Base-by-base conservation (phyloP, 2,888 invertebrate species). In the Thalpophila matura region DNA sequence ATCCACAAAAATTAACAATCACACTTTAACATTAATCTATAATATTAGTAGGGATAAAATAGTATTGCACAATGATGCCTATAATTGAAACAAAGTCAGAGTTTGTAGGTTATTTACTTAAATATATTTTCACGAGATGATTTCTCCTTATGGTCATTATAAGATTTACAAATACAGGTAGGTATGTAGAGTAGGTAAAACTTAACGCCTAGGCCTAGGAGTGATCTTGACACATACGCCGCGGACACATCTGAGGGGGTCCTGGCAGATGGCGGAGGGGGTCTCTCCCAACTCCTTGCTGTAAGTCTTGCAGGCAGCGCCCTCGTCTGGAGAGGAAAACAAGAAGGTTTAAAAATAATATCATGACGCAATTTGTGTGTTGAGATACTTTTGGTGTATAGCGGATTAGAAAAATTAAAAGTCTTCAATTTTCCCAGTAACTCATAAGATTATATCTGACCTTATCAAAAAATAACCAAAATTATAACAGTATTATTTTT, bases 211-310 rank as follows among this genome's bases (percentile, higher is more conserved):
- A 31, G 85, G 62, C 60, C 89, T 89, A 31, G 85, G 84, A 0
- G 84, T 33, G 45, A 87, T 80, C 66, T 86, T 89, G 53, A 84
- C 83, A 66, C 95, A 95, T 14, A 88, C 85, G 22, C 92, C 90
- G 4, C 64, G 80, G 14, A 88, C 79, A 50, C 95, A 95, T 47
- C 67, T 79, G 27, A 94, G 85, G 0, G 91, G 90, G 1, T 90
- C 88, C 1, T 83, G 84, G 70, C 94, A 95, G n/a, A 95, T 70
- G 35, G 93, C 90, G 1, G 91, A 88, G 1, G 94, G 94, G 18
- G 94, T 94, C 64, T 91, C 93, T 49, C 94, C 94, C 1, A 92
- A 67, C 53, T 94, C 94, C 72, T 89, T 90, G 86, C 92, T 91
- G 88, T 94, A 95, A 0, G 75, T 82, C 81, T 92, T 94, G 85